A percentile compares a stretch with the other conserved stretches of the same genome.
These are phyloP conservation scores for Mirounga angustirostris DNA, from an alignment of 2,113 vertebrate genomes.

Conservation along the genomic window DNA sequence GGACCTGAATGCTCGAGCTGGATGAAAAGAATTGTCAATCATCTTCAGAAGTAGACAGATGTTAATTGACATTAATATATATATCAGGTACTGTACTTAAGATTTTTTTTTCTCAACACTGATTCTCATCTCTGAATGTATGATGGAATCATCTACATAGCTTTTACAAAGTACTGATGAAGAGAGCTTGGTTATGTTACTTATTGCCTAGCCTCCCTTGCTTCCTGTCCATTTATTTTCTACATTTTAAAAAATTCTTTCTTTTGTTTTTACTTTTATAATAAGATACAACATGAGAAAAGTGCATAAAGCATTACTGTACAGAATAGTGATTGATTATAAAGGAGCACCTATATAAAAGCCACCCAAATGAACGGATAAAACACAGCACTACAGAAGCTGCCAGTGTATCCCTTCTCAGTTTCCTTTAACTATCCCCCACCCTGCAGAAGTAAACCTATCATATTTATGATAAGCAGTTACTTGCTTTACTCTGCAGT, in stretches of 20 bases:
- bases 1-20: neutral
- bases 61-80: neutral
- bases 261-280: neutral
- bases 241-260: neutral
- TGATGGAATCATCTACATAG: neutral
- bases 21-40: neutral
- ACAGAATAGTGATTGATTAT: neutral
- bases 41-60: neutral
- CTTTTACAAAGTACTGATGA: neutral
- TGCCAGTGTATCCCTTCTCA: neutral
- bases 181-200: neutral
- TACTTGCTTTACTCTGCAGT: neutral
- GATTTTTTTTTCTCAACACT: neutral
- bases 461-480: conserved; percentile 12
- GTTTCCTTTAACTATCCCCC: neutral
- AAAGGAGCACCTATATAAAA: neutral
- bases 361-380: neutral
- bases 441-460: neutral
- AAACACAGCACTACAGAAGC: neutral
- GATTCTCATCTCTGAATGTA: neutral
- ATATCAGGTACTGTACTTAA: neutral
- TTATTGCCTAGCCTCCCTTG: neutral
- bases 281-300: neutral
- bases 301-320: neutral
- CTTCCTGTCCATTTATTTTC: neutral